Base-by-base conservation (phyloP, 1,140 invertebrate species). In the Drosophila sturtevanti region DNA sequence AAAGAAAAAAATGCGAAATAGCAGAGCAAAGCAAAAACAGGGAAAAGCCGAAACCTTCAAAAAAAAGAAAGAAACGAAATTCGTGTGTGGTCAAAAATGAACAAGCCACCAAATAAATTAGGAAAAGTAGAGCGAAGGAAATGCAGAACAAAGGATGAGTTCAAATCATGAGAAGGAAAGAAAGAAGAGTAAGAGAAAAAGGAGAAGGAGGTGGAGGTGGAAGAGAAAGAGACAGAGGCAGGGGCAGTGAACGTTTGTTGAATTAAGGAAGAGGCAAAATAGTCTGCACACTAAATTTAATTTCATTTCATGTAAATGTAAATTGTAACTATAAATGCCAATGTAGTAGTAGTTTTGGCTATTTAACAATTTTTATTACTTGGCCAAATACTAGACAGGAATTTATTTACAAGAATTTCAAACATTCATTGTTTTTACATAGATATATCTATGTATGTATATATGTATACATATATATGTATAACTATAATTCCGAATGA, bases 21-120 rank as follows among this genome's bases (percentile, higher is more conserved):
- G 2, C 21, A 37, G 79, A 81, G 65, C 79, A 81, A 81, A 81
- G 79, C 79, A 81, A 80, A 79, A 63, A 48, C 41, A 21, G 7
- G 56, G 9, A 27, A 31, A 51, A 12, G 34, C 31, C 27, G 27
- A 58, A 35, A 35, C 12, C n/a, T n/a, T n/a, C n/a, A 10, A 37
- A 0, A 35, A 16, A 14, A 62, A 44, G 38, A 48, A 44, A 41
- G 10, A 38, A 5, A 56, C 21, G 52, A 54, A 51, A 37, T 35
- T 63, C 41, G 60, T 27, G 48, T 72, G 34, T 51, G 18, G 67
- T 71, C 9, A 35, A 18, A 27, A 44, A 55, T 74, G 31, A 79
- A 73, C 35, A 79, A 31, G 27, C 27, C 27, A 31, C 5, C 4
- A 31, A 31, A 31, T 31, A 6, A 31, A 31, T 6, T 24, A 24